Evolutionary conservation across 2,888 invertebrate genomes (phyloP).

Genomic region (Cryptocheilus praepositus): DNA sequence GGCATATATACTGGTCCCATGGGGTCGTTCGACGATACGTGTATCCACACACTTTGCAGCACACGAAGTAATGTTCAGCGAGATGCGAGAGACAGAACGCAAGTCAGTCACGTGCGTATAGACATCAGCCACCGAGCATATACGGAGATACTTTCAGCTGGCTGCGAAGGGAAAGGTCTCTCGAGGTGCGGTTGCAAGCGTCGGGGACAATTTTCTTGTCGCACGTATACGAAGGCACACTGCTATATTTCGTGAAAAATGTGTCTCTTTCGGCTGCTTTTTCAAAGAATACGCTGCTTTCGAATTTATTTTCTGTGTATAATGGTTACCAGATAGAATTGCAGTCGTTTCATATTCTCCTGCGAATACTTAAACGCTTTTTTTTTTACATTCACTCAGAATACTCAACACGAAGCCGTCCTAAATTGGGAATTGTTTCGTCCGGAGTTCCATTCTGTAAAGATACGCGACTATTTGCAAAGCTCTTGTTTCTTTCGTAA

Average conservation of each 20-base stretch:
- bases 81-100: background rate
- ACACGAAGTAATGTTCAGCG: background rate
- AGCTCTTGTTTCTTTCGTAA: too few relatives aligned
- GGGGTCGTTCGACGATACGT: slow-evolving; percentile 19
- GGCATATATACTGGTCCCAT: slow-evolving; percentile 24
- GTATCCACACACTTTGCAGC: background rate
- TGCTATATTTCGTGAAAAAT: background rate
- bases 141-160: background rate
- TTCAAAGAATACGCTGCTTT: too few relatives aligned
- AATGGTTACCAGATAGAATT: too few relatives aligned
- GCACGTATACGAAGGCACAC: background rate
- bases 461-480: too few relatives aligned
- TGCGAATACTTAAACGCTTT: too few relatives aligned
- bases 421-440: too few relatives aligned
- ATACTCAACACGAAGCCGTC: too few relatives aligned
- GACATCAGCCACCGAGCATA: slow-evolving; percentile 4
- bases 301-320: too few relatives aligned
- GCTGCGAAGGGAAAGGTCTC: slow-evolving; percentile 19
- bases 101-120: slow-evolving; percentile 6
- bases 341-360: too few relatives aligned
- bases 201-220: slow-evolving; percentile 41
- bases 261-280: background rate
- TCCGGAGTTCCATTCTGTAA: too few relatives aligned
- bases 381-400: too few relatives aligned
- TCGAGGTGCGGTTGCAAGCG: slow-evolving; percentile 31